Evolutionary conservation across 1,140 invertebrate species (phyloP), one percentile per base, ranked within the genome.

Genomic region (Pristionchus pacificus): DNA sequence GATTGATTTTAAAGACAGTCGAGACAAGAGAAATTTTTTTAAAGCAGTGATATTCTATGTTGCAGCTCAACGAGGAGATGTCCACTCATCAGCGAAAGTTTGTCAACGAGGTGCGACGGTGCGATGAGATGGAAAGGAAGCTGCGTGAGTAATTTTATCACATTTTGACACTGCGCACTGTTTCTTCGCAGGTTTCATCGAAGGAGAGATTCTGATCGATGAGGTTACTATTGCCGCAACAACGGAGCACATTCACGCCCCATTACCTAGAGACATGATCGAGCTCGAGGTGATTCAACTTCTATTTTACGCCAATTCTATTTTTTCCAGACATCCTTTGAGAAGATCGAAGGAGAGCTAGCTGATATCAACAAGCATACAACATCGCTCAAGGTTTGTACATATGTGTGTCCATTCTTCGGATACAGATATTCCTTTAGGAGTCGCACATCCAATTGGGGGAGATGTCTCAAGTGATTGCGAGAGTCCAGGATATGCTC

Each of bases 291-390:
- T 83, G n/a, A 14, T 29, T 49, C 10, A 60, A 24, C 13, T 6
- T 13, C 13, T 60, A 29, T 19, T 10, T 49, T 49, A 79, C 38
- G 38, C 6, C 6, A 10, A 49, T 10, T 10, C 6, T 49, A 49
- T 49, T 10, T 49, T 10, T 80, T 85, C 82, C 85, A 94, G 89
- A 91, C 92, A 0, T 91, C 91, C 76, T 89, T 95, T 81, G 93
- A 95, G 83, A 93, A 94, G 86, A 90, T 92, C 2, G 93, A 95
- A 84, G 91, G 91, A 78, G 93, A 96, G 85, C 90, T 96, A 73
- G 87, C 91, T 62, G 93, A 95, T 86, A 87, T 97, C 60, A 95
- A 93, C 74, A 90, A 91, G 74, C 97, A 96, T 83, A 91, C 92
- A 3, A 91, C 94, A 66, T 93, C 92, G 79, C 84, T 98, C 77